Base-by-base conservation (phyloP, 2,888 invertebrate species). In the Carpatolechia fugitivella region DNA sequence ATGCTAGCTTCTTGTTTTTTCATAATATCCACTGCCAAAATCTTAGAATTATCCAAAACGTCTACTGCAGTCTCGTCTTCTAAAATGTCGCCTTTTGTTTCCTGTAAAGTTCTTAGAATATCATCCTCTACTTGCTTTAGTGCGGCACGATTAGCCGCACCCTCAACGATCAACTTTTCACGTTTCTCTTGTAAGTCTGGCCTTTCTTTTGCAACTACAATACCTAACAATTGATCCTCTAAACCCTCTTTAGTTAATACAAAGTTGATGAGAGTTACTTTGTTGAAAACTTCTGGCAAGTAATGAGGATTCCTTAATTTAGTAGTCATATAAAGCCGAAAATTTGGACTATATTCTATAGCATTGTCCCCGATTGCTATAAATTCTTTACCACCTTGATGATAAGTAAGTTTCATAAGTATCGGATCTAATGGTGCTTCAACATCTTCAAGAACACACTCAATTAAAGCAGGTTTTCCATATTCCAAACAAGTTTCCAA, bases 31-130 rank as follows among this genome's bases (percentile, higher is more conserved):
- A 93, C 92, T 0, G 97, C 95, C 35, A 97, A 85, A 7, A 91
- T 80, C 84, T 98, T 97, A 0, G 97, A 97, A 3, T 95, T 95
- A 76, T 97, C 97, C 46, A 98, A 88, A 58, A 97, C 95, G 77
- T 95, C 92, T 64, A 98, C 97, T 2, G 98, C 98, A 3, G 92
- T 92, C 85, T 98, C 97, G 78, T 98, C 97, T 85, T 98, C 98
- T 59, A 98, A 90, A 73, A 98, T 97, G 76, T 97, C 96, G 1
- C 97, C 96, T 76, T 96, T 95, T 1, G 94, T 91, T 70, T 95
- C 93, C 41, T 96, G 94, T 53, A 98, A 84, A 0, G 97, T 97
- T 69, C 94, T 93, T 48, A 98, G 87, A 66, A 98, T 98, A 82
- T 95, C 95, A 74, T 97, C 96, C 85, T 98, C 98, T 20, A 96